Percentiles rank a stretch among this genome's conserved stretches.
Conservation (phyloP, 2,888 invertebrate genomes). For the Aplocera efformata region DNA sequence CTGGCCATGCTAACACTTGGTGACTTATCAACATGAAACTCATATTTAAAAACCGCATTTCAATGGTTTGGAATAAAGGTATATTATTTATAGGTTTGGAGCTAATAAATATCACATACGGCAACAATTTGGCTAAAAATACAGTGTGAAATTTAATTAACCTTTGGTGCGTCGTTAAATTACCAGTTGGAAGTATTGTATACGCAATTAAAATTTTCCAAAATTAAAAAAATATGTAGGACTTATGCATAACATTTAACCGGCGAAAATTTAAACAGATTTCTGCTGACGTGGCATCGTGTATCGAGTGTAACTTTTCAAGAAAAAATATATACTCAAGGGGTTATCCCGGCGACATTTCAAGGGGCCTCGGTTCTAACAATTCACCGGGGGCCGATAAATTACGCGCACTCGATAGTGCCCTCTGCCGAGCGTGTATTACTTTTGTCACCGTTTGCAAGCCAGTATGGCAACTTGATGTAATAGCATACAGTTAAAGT, state of each 20-base stretch:
- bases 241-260: neutral
- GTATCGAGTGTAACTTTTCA: constrained; percentile 41
- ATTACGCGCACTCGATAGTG: constrained; percentile 59
- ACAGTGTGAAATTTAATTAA: no score
- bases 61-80: no score
- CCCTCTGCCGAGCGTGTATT: constrained; percentile 49
- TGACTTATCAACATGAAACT: no score
- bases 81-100: no score
- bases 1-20: no score
- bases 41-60: no score
- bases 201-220: no score
- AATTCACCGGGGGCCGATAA: constrained; percentile 60
- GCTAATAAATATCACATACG: no score
- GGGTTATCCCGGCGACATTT: constrained; percentile 65
- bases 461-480: constrained; percentile 9
- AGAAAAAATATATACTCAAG: constrained; percentile 61
- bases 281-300: constrained; percentile 21
- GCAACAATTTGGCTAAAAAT: no score
- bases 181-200: no score
- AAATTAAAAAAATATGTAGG: no score
- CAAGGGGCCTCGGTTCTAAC: constrained; percentile 54
- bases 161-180: no score
- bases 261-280: constrained; percentile 7
- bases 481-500: neutral
- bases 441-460: constrained; percentile 47